Base-by-base conservation (phyloP, 2,113 vertebrate species). In the Balaenoptera acutorostrata region DNA sequence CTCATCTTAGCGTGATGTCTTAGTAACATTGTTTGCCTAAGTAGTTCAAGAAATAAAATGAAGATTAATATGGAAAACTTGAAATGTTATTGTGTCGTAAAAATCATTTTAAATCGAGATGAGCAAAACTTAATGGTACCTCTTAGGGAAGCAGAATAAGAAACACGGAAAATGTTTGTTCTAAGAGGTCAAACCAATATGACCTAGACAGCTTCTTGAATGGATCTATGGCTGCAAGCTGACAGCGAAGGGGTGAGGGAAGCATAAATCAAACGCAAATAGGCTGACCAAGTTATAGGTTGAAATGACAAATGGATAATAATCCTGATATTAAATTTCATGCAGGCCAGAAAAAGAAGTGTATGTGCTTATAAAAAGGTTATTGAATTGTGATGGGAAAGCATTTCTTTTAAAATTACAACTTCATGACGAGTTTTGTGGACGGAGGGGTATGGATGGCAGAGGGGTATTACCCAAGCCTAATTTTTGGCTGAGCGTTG, bases 361-460 rank as follows among this genome's bases (percentile, higher is more conserved):
- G 3, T 90, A 29, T 71, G 0, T 96, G 96, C 96, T 93, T 95
- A 33, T 93, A 74, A 93, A 95, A 95, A 95, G 88, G 78, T 93
- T 97, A 29, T 64, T 96, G 89, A 64, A 82, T 88, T 90, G 74
- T 39, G n/a, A 71, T 29, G 63, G 83, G 68, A 66, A 82, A 85
- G 31, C 59, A 5, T 94, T 55, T 81, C 69, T 94, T 95, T 97
- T 55, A 15, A 81, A 80, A 89, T 41, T 64, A 72, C 52, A 39
- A 6, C 68, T 49, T 91, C 17, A 1, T 1, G 64, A 46, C 71
- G 49, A 44, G n/a, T 17, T 71, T 81, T 41, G 85, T 88, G 33
- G 31, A 33, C 55, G 31, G 41, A 93, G 63, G 55, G 68, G 92
- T 87, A 68, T 52, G 4, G 46, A 33, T 89, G 95, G 96, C 96